A percentile compares a stretch with the other conserved stretches of the same genome.
phyloP scores from a whole-genome alignment of 2,888 invertebrate genomes.

The Eulithis prunata region DNA sequence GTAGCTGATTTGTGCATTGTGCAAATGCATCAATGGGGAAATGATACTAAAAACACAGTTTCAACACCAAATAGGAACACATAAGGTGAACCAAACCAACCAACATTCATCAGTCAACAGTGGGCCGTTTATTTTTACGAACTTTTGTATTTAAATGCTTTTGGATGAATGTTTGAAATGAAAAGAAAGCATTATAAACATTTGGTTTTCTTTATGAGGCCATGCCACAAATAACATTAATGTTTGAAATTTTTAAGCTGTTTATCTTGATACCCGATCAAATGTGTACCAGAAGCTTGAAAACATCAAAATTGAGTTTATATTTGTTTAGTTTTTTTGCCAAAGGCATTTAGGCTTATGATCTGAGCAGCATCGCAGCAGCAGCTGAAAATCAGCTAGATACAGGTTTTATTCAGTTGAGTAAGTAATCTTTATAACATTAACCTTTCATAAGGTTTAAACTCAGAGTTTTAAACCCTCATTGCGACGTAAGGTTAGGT shows the following conservation, averaged over 20 bases:
- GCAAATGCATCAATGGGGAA: too few relatives aligned
- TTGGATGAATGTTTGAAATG: neutral
- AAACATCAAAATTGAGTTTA: too few relatives aligned
- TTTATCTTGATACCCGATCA: neutral
- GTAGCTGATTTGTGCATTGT: too few relatives aligned
- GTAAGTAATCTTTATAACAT: neutral
- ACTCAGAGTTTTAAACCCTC: neutral
- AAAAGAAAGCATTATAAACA: slow-evolving; percentile 8
- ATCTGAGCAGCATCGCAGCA: too few relatives aligned
- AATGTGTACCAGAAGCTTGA: neutral
- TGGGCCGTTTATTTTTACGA: slow-evolving; percentile 1
- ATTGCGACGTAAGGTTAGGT: slow-evolving; percentile 4
- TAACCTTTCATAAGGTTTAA: neutral
- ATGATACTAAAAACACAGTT: too few relatives aligned
- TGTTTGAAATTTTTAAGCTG: neutral
- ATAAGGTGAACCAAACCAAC: neutral
- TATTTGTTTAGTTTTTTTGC: too few relatives aligned
- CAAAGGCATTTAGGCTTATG: too few relatives aligned
- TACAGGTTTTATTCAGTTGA: neutral
- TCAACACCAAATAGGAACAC: too few relatives aligned
- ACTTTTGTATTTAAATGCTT: slow-evolving; percentile 4
- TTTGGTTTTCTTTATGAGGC: slow-evolving; percentile 7
- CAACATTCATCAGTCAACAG: slow-evolving; percentile 2
- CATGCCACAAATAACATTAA: neutral
- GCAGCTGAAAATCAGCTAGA: too few relatives aligned